Conservation (phyloP, 2,888 invertebrate genomes). For the Caenorhabditis sinica region DNA sequence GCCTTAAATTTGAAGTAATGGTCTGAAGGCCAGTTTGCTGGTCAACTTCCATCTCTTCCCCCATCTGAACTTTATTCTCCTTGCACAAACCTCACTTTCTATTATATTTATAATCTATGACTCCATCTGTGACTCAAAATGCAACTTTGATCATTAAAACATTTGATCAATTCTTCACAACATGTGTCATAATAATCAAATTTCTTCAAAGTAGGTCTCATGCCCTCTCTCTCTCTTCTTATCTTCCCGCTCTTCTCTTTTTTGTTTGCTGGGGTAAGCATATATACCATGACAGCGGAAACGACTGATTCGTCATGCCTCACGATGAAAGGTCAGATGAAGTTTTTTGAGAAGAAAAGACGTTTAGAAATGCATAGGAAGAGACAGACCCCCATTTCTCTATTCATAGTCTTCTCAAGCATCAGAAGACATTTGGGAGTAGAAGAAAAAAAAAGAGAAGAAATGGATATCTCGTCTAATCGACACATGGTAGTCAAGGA, state of each 20-base stretch:
- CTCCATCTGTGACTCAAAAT: not conserved
- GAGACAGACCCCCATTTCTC: constrained; percentile 8
- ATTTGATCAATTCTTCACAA: not conserved
- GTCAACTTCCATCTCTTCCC: no score
- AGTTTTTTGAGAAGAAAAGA: constrained; percentile 21
- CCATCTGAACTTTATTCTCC: not conserved
- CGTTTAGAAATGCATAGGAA: constrained; percentile 47
- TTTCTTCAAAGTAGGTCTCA: constrained; percentile 30
- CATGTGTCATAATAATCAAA: constrained; percentile 14
- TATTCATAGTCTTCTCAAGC: constrained; percentile 14
- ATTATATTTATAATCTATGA: no score
- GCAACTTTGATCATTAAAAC: constrained; percentile 9
- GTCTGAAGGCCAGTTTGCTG: no score
- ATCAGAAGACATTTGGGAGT: not conserved
- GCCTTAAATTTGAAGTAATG: no score
- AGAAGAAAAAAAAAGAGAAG: not conserved
- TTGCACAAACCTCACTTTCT: no score
- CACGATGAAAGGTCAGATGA: constrained; percentile 32
- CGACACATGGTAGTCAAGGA: constrained; percentile 17
- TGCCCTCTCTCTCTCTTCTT: constrained; percentile 12
- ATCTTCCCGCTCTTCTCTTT: not conserved
- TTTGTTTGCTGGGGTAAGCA: constrained; percentile 18
- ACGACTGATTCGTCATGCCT: constrained; percentile 38
- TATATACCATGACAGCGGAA: constrained; percentile 29
- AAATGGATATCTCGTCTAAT: not conserved